Evolutionary conservation across 2,113 vertebrate species (phyloP).

Genomic region (pig (Sus scrofa)): DNA sequence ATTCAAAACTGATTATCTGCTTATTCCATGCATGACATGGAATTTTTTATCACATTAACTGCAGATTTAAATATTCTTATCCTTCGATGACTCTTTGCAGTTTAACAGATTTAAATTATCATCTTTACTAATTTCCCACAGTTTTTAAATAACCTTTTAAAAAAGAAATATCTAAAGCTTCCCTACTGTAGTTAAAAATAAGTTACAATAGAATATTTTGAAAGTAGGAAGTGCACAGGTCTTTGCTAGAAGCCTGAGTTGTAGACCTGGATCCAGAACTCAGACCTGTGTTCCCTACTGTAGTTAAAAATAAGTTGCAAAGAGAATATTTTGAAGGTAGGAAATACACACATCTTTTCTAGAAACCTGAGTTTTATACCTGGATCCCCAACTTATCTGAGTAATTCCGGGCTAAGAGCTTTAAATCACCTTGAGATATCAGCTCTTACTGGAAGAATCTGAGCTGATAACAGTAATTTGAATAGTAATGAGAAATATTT

Average conservation of each 20-base stretch:
- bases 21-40: neutral
- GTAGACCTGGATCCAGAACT: no score
- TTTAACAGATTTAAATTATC: neutral
- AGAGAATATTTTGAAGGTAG: neutral
- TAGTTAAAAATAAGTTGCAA: neutral
- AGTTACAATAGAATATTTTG: neutral
- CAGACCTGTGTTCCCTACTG: neutral
- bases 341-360: neutral
- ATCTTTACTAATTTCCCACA: neutral
- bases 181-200: neutral
- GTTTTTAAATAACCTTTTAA: neutral
- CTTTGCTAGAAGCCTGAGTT: no score
- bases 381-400: neutral
- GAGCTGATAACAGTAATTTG: neutral
- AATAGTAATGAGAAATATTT: neutral
- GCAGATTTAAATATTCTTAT: neutral
- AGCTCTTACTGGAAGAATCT: neutral
- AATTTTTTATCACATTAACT: constrained; percentile 16
- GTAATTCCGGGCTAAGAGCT: neutral
- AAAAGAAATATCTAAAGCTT: neutral
- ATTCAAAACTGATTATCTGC: constrained; percentile 14
- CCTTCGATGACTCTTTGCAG: neutral
- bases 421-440: neutral
- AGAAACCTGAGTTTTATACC: neutral
- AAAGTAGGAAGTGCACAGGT: no score